phyloP scores from a whole-genome alignment of 2,888 invertebrate species.

The Hirtodrosophila cameraria region DNA sequence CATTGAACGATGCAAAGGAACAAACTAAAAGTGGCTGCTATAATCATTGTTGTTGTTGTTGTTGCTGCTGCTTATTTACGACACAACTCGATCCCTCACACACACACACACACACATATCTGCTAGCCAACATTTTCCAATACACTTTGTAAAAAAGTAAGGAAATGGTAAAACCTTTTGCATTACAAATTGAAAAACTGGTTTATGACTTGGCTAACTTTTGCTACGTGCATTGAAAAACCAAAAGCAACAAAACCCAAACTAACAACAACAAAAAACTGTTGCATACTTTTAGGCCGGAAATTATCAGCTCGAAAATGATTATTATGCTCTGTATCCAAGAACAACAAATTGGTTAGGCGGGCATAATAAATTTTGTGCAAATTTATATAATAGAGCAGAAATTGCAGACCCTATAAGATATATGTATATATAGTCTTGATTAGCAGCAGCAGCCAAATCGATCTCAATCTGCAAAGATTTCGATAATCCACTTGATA shows the following conservation, averaged over 20 bases:
- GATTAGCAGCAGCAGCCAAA: no score
- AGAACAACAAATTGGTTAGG: no score
- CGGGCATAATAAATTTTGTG: no score
- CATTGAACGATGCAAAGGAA: slow-evolving; percentile 33
- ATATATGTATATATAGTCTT: no score
- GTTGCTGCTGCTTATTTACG: slow-evolving; percentile 63
- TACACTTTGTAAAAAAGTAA: slow-evolving; percentile 53
- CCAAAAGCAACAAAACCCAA: slow-evolving; percentile 27
- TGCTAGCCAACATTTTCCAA: slow-evolving; percentile 38
- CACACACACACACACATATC: not conserved
- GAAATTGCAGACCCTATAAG: no score
- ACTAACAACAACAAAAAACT: slow-evolving; percentile 37
- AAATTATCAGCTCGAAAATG: slow-evolving; percentile 50
- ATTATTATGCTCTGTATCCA: slow-evolving; percentile 13
- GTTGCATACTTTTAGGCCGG: slow-evolving; percentile 72
- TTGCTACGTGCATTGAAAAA: slow-evolving; percentile 68
- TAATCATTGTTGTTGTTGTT: slow-evolving; percentile 22
- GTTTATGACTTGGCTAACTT: slow-evolving; percentile 77
- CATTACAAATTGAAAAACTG: slow-evolving; percentile 69
- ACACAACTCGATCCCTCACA: slow-evolving; percentile 32
- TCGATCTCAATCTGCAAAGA: no score
- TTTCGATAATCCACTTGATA: no score
- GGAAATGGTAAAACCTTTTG: slow-evolving; percentile 50
- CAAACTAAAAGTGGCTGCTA: slow-evolving; percentile 20
- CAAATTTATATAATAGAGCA: no score